A percentile compares a stretch with the other conserved stretches of the same genome.
Conservation (phyloP, 2,888 invertebrate genomes). For the Acanthosepion esculentum region DNA sequence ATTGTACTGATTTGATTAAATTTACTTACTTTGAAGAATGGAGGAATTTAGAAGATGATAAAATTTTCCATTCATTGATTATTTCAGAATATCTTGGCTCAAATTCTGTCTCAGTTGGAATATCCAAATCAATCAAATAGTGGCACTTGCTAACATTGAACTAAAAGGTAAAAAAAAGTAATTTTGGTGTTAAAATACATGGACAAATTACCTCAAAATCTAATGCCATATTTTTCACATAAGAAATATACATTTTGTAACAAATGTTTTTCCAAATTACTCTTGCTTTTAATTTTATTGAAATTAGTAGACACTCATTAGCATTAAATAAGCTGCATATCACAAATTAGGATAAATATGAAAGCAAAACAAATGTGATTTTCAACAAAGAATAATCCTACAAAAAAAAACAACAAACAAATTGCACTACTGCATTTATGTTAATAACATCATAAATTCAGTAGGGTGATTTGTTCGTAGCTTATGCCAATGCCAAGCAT, state of each 20-base stretch:
- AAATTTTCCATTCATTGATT: conserved; percentile 82
- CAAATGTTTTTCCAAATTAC: too few relatives aligned
- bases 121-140: conserved; percentile 88
- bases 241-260: too few relatives aligned
- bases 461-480: background rate
- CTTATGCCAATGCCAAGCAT: background rate
- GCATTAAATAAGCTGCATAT: background rate
- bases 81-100: conserved; percentile 87
- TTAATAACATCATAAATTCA: background rate
- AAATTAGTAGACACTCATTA: too few relatives aligned
- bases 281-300: too few relatives aligned
- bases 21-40: conserved; percentile 80
- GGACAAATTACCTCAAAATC: too few relatives aligned
- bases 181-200: too few relatives aligned
- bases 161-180: conserved; percentile 78
- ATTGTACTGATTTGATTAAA: conserved; percentile 54
- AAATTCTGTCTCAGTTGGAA: conserved; percentile 80
- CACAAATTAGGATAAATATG: background rate
- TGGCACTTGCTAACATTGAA: conserved; percentile 85
- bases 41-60: conserved; percentile 84
- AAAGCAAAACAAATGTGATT: background rate
- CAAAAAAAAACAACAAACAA: too few relatives aligned
- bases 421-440: too few relatives aligned
- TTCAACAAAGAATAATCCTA: background rate
- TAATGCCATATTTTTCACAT: too few relatives aligned